Evolutionary conservation across 1,140 invertebrate species (phyloP).

Genomic region (Drosophila lacertosa): DNA sequence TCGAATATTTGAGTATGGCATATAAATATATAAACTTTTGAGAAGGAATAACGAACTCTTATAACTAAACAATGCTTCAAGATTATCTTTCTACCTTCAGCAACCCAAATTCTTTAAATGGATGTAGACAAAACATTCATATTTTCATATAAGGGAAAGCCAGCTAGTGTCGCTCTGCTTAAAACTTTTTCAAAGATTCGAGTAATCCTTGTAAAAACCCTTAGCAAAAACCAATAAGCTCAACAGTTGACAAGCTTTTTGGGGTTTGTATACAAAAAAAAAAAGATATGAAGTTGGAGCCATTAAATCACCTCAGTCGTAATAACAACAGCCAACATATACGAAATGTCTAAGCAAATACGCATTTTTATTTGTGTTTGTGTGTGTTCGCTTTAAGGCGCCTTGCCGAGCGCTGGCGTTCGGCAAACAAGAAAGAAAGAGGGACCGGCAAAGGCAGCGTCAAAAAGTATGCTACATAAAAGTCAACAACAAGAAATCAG

Average conservation of each 20-base stretch:
- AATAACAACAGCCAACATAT: constrained; percentile 47
- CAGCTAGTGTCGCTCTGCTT: background rate
- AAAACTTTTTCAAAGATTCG: background rate
- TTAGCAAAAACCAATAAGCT: constrained; percentile 25
- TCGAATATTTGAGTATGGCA: no score
- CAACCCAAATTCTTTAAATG: no score
- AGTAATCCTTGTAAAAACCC: background rate
- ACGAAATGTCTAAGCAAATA: constrained; percentile 20
- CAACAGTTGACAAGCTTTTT: constrained; percentile 21
- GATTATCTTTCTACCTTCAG: no score
- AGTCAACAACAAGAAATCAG: constrained; percentile 73
- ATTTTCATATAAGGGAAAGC: no score
- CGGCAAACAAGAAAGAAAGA: background rate
- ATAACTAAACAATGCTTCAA: no score
- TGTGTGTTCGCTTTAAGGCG: constrained; percentile 4
- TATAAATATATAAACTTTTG: no score
- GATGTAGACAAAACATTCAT: no score
- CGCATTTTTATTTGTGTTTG: constrained; percentile 22
- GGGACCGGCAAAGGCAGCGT: background rate
- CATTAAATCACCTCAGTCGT: constrained; percentile 63
- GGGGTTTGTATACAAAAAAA: constrained; percentile 20
- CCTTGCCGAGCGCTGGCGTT: background rate
- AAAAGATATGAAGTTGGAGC: constrained; percentile 61
- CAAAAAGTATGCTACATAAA: constrained; percentile 53
- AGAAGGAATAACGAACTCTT: no score